Evolutionary conservation across 2,797 vertebrate species (phyloP).

Genomic region (Serranus cabrilla): DNA sequence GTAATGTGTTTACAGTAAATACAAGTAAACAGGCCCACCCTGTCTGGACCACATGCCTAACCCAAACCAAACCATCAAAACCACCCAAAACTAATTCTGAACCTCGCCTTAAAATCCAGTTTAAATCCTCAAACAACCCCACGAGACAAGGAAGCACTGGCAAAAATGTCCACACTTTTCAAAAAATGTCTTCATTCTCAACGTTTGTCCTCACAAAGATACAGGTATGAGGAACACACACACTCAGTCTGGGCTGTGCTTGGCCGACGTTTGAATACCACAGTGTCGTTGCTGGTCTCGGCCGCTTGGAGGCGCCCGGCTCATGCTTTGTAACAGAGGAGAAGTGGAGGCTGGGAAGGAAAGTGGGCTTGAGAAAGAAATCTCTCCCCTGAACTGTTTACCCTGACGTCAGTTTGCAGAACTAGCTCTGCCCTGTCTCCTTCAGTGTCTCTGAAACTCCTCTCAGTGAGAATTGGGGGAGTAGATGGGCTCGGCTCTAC

Average conservation of each 20-base stretch:
- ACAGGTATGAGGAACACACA: neutral
- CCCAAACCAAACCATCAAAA: neutral
- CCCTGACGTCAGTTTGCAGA: constrained; percentile 88
- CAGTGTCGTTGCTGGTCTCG: neutral
- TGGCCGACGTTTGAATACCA: constrained; percentile 25
- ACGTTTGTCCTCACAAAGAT: neutral
- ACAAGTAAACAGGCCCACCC: too few species aligned
- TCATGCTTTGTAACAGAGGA: constrained; percentile 48
- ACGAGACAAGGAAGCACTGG: too few species aligned
- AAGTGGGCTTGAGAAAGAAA: constrained; percentile 80
- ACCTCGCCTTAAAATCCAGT: neutral
- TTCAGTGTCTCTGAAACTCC: constrained; percentile 79
- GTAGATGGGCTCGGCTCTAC: constrained; percentile 74
- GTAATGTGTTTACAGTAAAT: too few species aligned
- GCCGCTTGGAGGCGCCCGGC: constrained; percentile 83
- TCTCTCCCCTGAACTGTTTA: constrained; percentile 85
- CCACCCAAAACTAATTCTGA: neutral
- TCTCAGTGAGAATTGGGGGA: constrained; percentile 71
- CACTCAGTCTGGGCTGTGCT: constrained; percentile 4
- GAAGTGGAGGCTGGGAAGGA: constrained; percentile 57
- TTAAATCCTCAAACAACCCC: neutral
- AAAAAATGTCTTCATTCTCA: neutral
- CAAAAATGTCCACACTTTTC: neutral
- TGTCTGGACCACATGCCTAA: neutral
- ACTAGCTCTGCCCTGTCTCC: constrained; percentile 81